Evolutionary conservation across 2,888 invertebrate genomes (phyloP), one percentile per base, ranked within the genome.

Genomic region (Balanococcus diminutus): DNA sequence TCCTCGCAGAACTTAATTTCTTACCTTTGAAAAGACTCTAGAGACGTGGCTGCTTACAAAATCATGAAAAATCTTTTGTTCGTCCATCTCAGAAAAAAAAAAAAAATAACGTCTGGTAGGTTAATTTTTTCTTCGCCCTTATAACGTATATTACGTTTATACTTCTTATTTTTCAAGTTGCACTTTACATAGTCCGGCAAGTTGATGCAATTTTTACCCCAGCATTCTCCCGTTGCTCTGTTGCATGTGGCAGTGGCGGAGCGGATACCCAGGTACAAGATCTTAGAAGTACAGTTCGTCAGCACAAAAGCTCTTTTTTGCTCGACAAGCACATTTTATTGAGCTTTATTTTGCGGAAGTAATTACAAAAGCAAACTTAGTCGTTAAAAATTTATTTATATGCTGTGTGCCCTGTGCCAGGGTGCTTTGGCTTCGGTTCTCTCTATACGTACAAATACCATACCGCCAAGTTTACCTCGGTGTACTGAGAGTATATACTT

Each of bases 291-390:
- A 67, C 67, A 67, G 28, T 28, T 79, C 9, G 19, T 36, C 3
- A 31, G 11, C 28, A 79, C 75, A 79, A 79, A 36, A 79, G 75
- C 31, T 32, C 75, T 79, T 79, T 79, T 79, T 79, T 19, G 19
- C 32, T 79, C 19, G 5, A 28, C 16, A 19, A 79, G 75, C 36
- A 28, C 19, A 79, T 79, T 79, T 79, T 79, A 79, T 79, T 79
- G 75, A 79, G 75, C 75, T 79, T 79, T 79, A 79, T 79, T 79
- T 79, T n/a, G 75, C 75, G 75, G 75, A 79, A 79, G 75, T 79
- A 79, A 79, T 79, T 79, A 79, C 75, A 79, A 79, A 79, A 79
- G 75, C 75, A 79, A 79, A 79, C 75, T 79, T 79, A 19, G 36
- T 79, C 75, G 36, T 79, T 79, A 79, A 79, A 79, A 79, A 79